Evolutionary conservation across 1,140 invertebrate genomes (phyloP).

Genomic region (Metopolophium dirhodum): DNA sequence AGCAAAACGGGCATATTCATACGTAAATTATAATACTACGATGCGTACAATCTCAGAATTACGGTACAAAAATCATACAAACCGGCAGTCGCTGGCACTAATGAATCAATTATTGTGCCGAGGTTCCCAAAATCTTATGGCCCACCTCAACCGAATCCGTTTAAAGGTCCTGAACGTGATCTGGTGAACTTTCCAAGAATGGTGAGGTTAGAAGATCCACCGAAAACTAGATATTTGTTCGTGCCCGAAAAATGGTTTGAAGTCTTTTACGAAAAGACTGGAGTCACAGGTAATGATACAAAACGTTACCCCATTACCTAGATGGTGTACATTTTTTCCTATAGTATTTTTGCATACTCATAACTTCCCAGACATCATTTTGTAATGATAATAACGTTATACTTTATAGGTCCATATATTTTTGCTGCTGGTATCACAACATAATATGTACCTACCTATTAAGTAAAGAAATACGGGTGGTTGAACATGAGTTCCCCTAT

Average conservation of each 20-base stretch:
- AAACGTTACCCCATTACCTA: neutral
- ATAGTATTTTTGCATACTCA: neutral
- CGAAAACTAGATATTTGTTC: conserved; percentile 83
- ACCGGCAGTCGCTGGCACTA: neutral
- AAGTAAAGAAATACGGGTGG: conserved; percentile 78
- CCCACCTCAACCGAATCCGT: conserved; percentile 55
- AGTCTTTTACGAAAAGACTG: conserved; percentile 93
- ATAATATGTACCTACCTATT: no score
- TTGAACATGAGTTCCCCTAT: no score
- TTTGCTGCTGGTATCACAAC: no score
- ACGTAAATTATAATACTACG: no score
- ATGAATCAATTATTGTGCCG: conserved; percentile 51
- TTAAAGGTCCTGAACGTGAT: conserved; percentile 65
- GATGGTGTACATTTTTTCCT: neutral
- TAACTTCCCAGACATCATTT: no score
- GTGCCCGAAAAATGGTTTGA: conserved; percentile 95
- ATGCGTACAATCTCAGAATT: no score
- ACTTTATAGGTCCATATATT: no score
- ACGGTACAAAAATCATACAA: no score
- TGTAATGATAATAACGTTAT: no score
- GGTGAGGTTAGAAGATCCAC: conserved; percentile 70
- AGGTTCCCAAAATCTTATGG: conserved; percentile 43
- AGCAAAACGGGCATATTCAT: no score
- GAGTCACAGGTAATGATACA: conserved; percentile 73
- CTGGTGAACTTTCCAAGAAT: conserved; percentile 74